These are phyloP conservation scores for Ridgeia piscesae DNA, from an alignment of 1,140 invertebrate genomes.

Conservation along the genomic window DNA sequence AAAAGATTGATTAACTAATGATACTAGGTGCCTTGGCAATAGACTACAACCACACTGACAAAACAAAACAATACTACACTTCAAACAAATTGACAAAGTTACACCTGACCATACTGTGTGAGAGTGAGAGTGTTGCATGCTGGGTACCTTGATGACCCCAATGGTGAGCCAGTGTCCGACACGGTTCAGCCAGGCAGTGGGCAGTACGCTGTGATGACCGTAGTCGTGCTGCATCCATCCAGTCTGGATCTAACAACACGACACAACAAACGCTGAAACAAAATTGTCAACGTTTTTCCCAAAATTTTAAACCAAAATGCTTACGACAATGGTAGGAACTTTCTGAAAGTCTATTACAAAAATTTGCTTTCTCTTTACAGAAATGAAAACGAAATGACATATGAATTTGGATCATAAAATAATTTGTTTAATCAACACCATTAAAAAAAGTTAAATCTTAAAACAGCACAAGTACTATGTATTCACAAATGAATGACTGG, in stretches of 20 bases:
- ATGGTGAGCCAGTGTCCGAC: constrained; percentile 46
- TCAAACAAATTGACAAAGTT: background rate
- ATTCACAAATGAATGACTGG: no score
- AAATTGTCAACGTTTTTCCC: background rate
- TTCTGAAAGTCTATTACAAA: no score
- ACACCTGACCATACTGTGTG: background rate
- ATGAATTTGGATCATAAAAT: no score
- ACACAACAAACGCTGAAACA: background rate
- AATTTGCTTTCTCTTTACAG: no score
- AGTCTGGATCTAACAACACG: constrained; percentile 43
- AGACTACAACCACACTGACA: no score
- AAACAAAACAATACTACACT: no score
- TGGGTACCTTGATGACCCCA: constrained; percentile 45
- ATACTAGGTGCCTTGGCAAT: no score
- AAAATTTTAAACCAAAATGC: background rate
- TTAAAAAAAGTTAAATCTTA: no score
- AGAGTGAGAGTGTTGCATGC: background rate
- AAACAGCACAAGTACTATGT: no score
- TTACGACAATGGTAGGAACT: background rate
- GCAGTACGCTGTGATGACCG: constrained; percentile 54
- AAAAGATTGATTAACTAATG: no score
- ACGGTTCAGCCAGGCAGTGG: constrained; percentile 42
- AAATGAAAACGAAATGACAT: no score
- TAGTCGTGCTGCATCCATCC: constrained; percentile 58
- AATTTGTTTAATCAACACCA: no score